Evolutionary conservation across 2,113 vertebrate genomes (phyloP), one percentile per base, ranked within the genome.

Genomic region (Ochotona princeps): DNA sequence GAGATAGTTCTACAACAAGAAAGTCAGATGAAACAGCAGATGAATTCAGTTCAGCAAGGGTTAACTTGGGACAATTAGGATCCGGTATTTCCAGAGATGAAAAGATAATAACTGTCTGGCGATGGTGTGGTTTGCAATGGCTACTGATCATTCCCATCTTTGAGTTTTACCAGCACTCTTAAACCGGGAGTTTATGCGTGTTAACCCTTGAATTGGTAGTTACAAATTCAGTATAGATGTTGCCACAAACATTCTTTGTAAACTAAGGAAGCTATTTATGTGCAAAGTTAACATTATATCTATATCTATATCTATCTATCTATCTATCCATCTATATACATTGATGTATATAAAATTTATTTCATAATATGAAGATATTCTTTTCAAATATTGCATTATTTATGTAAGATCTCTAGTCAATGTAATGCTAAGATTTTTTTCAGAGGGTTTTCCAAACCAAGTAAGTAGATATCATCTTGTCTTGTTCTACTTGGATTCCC

Each of bases 331-430:
- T n/a, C n/a, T n/a, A 54, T 54, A 54, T 54, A 57, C 84, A 23
- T 20, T 44, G 72, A 0, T 44, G 66, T 10, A 3, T 63, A 10
- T 20, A 76, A 5, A 69, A 26, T 78, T 32, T 91, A 32, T 67
- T 73, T 1, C 2, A 20, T 12, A 63, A 15, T 44, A 21, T 89
- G 35, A 87, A 73, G 21, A 25, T 81, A 79, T 14, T 25, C 5
- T 70, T 88, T 91, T 70, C 11, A 83, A 75, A 80, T 69, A 54
- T 75, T 79, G 47, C 15, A 25, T 57, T 73, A 13, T 61, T 85
- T 47, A 51, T 32, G 13, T 60, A 72, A 83, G 17, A 26, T 35
- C 44, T 95, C 25, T 57, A 49, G 25, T 82, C 61, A 67, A 63
- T 75, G n/a, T 83, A 72, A 88, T 70, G 7, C 25, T 60, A 32